A percentile compares a stretch with the other conserved stretches of the same genome.
These are phyloP conservation scores for Brachylomia viminalis DNA, from an alignment of 2,888 invertebrate genomes.

Conservation along the genomic window DNA sequence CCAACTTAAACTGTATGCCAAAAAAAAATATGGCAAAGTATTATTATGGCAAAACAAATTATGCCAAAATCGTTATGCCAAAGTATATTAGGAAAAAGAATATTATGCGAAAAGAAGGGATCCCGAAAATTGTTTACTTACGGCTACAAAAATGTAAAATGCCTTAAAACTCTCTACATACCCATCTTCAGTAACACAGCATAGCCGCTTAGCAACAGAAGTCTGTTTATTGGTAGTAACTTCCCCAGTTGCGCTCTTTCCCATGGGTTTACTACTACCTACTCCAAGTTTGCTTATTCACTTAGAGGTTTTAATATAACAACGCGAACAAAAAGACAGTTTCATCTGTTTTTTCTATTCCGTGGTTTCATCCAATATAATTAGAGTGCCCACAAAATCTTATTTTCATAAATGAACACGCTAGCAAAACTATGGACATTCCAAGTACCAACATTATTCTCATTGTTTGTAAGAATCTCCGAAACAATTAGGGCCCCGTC, in stretches of 20 bases:
- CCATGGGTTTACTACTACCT: neutral
- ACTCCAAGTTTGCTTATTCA: neutral
- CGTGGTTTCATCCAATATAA: neutral
- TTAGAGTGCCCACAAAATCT: neutral
- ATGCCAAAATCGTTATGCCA: too few relatives aligned
- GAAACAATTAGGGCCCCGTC: slow-evolving; percentile 57
- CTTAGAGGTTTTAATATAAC: neutral
- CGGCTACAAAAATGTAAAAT: neutral
- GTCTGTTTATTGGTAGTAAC: slow-evolving; percentile 10
- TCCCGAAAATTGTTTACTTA: too few relatives aligned
- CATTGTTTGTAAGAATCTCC: slow-evolving; percentile 45
- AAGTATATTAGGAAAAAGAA: too few relatives aligned
- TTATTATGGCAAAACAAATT: too few relatives aligned
- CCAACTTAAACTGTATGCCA: too few relatives aligned
- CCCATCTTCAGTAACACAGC: neutral
- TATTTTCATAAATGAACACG: slow-evolving; percentile 2
- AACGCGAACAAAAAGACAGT: neutral
- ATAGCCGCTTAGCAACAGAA: slow-evolving; percentile 1
- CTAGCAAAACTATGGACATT: slow-evolving; percentile 7
- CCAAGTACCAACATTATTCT: slow-evolving; percentile 8
- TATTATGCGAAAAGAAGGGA: too few relatives aligned
- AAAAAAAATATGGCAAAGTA: too few relatives aligned
- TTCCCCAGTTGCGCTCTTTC: neutral
- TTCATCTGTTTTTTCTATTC: too few relatives aligned
- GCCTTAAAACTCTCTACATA: neutral